These are phyloP conservation scores for Bombus confusus DNA, from an alignment of 1,140 invertebrate species.

Conservation along the genomic window DNA sequence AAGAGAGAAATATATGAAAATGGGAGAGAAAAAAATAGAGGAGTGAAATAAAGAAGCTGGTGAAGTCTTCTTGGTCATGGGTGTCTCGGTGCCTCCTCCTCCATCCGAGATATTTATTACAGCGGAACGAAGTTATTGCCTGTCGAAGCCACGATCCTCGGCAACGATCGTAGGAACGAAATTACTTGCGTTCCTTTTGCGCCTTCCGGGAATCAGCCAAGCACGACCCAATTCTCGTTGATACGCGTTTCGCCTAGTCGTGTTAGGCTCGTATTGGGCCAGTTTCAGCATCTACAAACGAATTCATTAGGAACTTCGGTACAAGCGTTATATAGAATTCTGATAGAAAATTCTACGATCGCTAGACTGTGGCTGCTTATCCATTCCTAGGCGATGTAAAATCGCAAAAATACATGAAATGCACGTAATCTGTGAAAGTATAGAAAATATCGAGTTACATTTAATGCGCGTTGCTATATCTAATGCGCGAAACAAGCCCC, in stretches of 20 bases:
- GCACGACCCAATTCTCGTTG: slow-evolving; percentile 8
- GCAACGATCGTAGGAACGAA: slow-evolving; percentile 45
- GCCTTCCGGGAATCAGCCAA: slow-evolving; percentile 15
- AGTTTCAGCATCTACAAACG: background rate
- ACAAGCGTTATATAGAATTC: too few relatives aligned
- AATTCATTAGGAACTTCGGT: background rate
- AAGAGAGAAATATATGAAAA: background rate
- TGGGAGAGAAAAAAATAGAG: background rate
- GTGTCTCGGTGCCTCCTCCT: background rate
- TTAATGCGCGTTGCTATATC: too few relatives aligned
- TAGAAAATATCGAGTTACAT: too few relatives aligned
- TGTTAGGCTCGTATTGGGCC: too few relatives aligned
- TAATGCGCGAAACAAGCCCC: too few relatives aligned
- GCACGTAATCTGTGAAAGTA: too few relatives aligned
- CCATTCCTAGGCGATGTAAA: too few relatives aligned
- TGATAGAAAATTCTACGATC: too few relatives aligned
- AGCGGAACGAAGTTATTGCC: slow-evolving; percentile 47
- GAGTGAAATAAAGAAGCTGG: background rate
- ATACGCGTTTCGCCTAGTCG: background rate
- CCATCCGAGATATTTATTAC: slow-evolving; percentile 59
- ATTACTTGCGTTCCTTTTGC: slow-evolving; percentile 50
- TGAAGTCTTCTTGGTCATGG: background rate
- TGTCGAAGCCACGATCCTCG: slow-evolving; percentile 8
- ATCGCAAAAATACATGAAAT: too few relatives aligned
- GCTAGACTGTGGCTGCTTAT: too few relatives aligned